phyloP scores from a whole-genome alignment of 2,797 vertebrate species.

The Sternarchorhynchus goeldii region DNA sequence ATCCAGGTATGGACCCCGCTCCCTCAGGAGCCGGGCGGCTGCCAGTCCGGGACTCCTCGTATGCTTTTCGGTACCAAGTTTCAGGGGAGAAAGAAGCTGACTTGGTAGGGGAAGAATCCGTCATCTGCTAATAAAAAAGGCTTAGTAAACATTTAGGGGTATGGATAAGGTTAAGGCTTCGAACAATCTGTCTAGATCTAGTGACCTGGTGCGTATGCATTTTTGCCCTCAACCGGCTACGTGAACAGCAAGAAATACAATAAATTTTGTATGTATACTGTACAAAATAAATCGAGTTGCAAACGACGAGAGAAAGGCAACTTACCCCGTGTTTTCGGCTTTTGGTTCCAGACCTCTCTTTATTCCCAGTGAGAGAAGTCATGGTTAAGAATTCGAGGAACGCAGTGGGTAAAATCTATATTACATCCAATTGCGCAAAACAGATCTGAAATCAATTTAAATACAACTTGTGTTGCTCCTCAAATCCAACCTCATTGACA shows the following conservation, averaged over 20 bases:
- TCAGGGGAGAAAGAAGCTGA: conserved; percentile 90
- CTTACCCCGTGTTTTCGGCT: conserved; percentile 95
- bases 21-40: conserved; percentile 89
- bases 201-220: too few species aligned
- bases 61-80: conserved; percentile 92
- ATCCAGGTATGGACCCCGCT: conserved; percentile 91
- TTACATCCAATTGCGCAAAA: conserved; percentile 70
- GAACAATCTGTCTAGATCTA: background rate
- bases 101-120: conserved; percentile 89
- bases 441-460: conserved; percentile 65
- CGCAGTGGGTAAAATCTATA: conserved; percentile 56
- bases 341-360: conserved; percentile 88
- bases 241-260: conserved; percentile 19
- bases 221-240: background rate
- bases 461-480: conserved; percentile 51
- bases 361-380: conserved; percentile 85
- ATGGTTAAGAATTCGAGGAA: conserved; percentile 70
- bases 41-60: conserved; percentile 86
- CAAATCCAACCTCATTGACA: conserved; percentile 51
- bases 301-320: conserved; percentile 49
- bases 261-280: background rate
- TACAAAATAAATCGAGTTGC: conserved; percentile 43
- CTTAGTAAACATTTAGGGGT: too few species aligned
- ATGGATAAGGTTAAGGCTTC: too few species aligned
- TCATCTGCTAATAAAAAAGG: conserved; percentile 72